Base-by-base conservation (phyloP, 2,797 vertebrate species). In the Trachops cirrhosus region DNA sequence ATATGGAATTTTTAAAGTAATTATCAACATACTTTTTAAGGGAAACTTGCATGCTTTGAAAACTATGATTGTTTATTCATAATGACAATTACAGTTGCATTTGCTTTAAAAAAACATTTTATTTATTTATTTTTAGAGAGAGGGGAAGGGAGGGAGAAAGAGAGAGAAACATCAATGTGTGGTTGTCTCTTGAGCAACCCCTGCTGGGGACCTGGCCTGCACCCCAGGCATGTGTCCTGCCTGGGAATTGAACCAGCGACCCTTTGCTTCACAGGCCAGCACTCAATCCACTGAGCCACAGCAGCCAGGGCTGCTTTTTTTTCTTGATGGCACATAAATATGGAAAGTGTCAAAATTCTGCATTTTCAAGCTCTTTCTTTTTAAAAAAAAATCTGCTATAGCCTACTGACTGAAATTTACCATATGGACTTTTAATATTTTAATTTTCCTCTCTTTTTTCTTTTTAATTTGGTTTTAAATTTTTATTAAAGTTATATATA, bases 381-480 rank as follows among this genome's bases (percentile, higher is more conserved):
- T 2, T 57, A n/a, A n/a, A n/a, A n/a, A n/a, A n/a, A 9, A 26
- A 50, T 86, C 29, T 83, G 3, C 78, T 46, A 32, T 77, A 50
- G 70, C 26, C 29, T 86, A 26, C 82, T 86, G 44, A 18, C 46
- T 86, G 52, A 18, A 41, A 88, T 73, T 87, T 83, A 52, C 64
- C 39, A 18, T 92, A 74, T 46, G 64, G 24, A 78, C 64, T 78
- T 92, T 44, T 19, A 22, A 48, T 90, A 62, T 54, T 68, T 87
- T 70, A 74, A 16, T 90, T 79, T 78, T 46, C 64, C 62, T 83
- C 21, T 46, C 22, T 41, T 71, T 32, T 59, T n/a, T 5, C 37
- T 77, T 59, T 85, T 89, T 37, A 89, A n/a, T 75, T 71, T 94
- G 88, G 7, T 54, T 93, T 94, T 54, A 62, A 80, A 64, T 52